Base-by-base conservation (phyloP, 2,113 vertebrate species). In the Empidonax traillii region DNA sequence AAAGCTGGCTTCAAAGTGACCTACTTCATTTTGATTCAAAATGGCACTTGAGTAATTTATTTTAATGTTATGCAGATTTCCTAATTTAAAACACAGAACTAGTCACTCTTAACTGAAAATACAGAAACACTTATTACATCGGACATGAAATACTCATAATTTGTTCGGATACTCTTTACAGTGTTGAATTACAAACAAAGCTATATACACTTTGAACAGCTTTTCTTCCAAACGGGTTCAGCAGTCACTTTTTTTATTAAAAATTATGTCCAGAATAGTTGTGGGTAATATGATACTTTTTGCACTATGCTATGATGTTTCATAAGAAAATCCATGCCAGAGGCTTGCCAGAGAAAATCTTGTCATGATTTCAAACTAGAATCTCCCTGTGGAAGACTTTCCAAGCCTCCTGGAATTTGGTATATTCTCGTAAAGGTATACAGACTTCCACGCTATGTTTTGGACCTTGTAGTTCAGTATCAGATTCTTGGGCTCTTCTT, bases 1-100 rank as follows among this genome's bases (percentile, higher is more conserved):
- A 94, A 91, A 95, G 79, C 93, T 90, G 88, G 96, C 92, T 97
- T 96, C 87, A 95, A 92, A 94, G 88, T 72, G 93, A 93, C 90
- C 79, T 93, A 75, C 83, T 93, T 94, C 1, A 82, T 96, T 92
- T 89, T 84, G 83, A 90, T 93, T 93, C 95, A 21, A 93, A 90
- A 92, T 88, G 65, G 52, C 52, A 94, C 63, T 96, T 93, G 55
- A 80, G 58, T 90, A 86, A 92, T 92, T 94, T 72, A 73, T 89
- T 93, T 83, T 93, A 88, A 91, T 83, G 33, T 71, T 90, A 69
- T 79, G 82, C 79, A 94, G 67, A 77, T 96, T 96, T 93, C 55
- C 43, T 94, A 91, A 91, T 47, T 94, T 46, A 86, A 74, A 96
- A 87, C 85, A 87, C 59, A 80, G 51, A 93, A 79, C 43, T 71